Evolutionary conservation across 2,797 vertebrate species (phyloP).

Genomic region (Dipus sagitta): DNA sequence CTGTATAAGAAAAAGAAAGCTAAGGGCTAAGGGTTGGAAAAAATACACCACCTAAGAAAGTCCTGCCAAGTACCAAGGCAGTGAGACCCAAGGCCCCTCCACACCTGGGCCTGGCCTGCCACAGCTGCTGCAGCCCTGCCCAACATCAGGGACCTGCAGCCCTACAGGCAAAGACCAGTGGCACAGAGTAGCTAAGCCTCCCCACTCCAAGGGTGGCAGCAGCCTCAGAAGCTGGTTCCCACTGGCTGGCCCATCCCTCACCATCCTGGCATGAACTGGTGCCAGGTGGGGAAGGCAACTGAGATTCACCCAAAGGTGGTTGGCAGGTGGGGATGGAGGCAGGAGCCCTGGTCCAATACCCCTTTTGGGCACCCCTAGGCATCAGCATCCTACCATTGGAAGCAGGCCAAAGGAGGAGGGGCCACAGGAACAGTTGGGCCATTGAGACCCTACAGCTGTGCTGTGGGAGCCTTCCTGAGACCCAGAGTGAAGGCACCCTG

Average conservation of each 20-base stretch:
- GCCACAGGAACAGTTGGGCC: not conserved
- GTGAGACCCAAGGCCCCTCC: no score
- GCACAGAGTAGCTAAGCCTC: not conserved
- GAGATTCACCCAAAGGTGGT: not conserved
- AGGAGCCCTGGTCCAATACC: not conserved
- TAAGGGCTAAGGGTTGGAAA: not conserved
- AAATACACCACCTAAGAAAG: not conserved
- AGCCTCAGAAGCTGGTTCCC: not conserved
- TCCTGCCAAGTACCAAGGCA: not conserved
- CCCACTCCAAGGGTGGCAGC: not conserved
- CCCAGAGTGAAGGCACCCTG: slow-evolving; percentile 7
- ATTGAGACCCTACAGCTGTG: not conserved
- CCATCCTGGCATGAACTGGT: not conserved
- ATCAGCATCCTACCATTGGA: not conserved
- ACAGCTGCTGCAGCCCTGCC: not conserved
- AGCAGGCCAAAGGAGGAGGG: not conserved
- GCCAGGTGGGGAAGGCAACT: not conserved
- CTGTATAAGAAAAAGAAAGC: not conserved
- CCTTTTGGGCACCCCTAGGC: not conserved
- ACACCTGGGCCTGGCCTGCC: not conserved
- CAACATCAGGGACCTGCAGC: not conserved
- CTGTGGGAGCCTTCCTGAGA: no score
- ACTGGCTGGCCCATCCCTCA: not conserved
- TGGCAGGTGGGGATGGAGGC: not conserved
- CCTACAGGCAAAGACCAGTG: not conserved